Evolutionary conservation across 2,888 invertebrate genomes (phyloP).

Genomic region (Cantharis rufa): DNA sequence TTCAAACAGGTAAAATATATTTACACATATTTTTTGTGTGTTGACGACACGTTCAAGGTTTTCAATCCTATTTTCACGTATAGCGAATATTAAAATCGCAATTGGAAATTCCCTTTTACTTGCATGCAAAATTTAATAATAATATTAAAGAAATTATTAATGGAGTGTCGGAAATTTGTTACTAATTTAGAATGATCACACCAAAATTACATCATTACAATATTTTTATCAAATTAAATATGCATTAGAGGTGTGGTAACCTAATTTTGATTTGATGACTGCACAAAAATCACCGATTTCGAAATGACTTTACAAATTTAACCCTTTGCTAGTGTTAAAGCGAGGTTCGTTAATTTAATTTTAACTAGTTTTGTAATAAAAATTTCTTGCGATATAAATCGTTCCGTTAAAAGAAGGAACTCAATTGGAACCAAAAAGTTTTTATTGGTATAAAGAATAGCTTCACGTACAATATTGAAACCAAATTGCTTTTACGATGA

Average conservation of each 20-base stretch:
- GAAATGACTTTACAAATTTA: not conserved
- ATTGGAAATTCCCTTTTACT: not conserved
- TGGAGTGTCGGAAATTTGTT: not conserved
- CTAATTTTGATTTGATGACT: not conserved
- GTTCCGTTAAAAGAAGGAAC: not conserved
- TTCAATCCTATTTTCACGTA: not conserved
- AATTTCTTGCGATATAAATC: not conserved
- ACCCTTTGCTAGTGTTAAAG: not conserved
- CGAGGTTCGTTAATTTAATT: not conserved
- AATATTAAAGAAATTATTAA: not conserved
- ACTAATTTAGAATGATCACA: not conserved
- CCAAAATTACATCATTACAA: not conserved
- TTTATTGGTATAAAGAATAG: not conserved
- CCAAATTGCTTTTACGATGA: constrained; percentile 22
- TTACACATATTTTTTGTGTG: constrained; percentile 1
- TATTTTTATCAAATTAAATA: not conserved
- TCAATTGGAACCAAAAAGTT: not conserved
- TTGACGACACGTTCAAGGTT: not conserved
- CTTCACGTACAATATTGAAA: constrained; percentile 11
- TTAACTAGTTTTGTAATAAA: not conserved
- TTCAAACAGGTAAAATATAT: constrained; percentile 1
- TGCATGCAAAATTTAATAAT: not conserved
- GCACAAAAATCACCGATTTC: not conserved
- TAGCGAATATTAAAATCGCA: not conserved
- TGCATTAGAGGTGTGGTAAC: not conserved